Conservation (phyloP, 2,797 vertebrate species). For the Gadopsis marmoratus region DNA sequence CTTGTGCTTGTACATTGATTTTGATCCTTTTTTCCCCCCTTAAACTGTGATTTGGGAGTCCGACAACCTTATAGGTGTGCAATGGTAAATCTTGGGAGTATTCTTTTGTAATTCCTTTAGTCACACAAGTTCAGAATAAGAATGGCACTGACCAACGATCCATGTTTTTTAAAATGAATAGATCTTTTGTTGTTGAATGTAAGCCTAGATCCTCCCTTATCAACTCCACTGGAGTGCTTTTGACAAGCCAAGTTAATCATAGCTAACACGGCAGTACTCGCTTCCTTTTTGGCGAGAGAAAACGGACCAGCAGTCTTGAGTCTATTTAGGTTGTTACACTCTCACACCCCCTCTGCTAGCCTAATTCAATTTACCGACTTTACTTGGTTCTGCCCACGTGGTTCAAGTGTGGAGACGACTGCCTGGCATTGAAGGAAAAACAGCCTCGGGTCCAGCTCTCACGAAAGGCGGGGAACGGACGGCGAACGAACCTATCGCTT, state of each 20-base stretch:
- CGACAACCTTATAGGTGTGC: no score
- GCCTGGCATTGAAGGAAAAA: constrained; percentile 61
- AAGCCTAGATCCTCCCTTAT: constrained; percentile 6
- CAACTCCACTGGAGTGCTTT: not conserved
- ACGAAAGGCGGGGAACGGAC: constrained; percentile 20
- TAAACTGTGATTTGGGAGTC: no score
- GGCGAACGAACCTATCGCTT: constrained; percentile 24
- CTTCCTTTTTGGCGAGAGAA: constrained; percentile 23
- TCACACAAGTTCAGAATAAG: not conserved
- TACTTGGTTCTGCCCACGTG: constrained; percentile 62
- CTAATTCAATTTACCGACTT: constrained; percentile 68
- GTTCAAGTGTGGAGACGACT: constrained; percentile 44
- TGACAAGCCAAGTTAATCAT: constrained; percentile 2
- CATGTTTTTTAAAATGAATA: no score
- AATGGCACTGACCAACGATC: not conserved
- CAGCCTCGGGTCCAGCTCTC: constrained; percentile 47
- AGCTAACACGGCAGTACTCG: not conserved
- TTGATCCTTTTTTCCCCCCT: not conserved
- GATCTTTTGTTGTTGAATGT: not conserved
- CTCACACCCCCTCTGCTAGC: constrained; percentile 31
- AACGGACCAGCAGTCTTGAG: constrained; percentile 12
- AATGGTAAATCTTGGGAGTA: no score
- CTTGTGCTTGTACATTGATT: not conserved
- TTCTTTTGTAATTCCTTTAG: not conserved
- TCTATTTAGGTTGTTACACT: constrained; percentile 34